Evolutionary conservation across 2,113 vertebrate species (phyloP).

Genomic region (Oryctolagus cuniculus): DNA sequence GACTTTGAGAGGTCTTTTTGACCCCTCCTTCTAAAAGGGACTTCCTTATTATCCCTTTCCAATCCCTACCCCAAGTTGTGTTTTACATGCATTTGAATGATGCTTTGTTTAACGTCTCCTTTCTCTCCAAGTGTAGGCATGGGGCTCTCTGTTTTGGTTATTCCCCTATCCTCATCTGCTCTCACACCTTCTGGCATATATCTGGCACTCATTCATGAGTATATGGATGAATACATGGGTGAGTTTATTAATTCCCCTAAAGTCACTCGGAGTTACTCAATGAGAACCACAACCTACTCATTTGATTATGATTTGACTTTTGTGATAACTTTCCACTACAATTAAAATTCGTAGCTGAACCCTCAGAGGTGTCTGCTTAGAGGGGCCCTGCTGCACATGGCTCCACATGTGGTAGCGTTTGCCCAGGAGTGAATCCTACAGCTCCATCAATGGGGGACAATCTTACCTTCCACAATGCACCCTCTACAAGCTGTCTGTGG

Average conservation of each 20-base stretch:
- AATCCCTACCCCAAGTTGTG: neutral
- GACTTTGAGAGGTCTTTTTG: neutral
- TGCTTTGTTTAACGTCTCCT: neutral
- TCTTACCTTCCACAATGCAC: neutral
- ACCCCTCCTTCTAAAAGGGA: neutral
- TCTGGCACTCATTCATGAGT: neutral
- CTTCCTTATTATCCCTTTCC: neutral
- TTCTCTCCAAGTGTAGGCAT: neutral
- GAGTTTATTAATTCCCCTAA: neutral
- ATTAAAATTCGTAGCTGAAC: neutral
- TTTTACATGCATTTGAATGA: neutral
- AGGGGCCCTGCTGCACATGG: neutral
- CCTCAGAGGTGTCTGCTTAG: no score
- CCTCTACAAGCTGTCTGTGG: neutral
- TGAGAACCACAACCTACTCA: neutral
- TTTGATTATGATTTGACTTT: neutral
- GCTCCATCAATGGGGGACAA: neutral
- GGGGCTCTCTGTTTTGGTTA: neutral
- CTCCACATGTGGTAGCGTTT: neutral
- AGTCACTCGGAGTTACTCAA: neutral
- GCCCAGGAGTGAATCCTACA: neutral
- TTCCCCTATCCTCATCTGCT: neutral
- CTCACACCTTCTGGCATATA: neutral
- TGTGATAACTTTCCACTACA: neutral
- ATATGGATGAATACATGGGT: neutral